These are phyloP conservation scores for Motacilla alba DNA, from an alignment of 2,113 vertebrate species.

Conservation along the genomic window DNA sequence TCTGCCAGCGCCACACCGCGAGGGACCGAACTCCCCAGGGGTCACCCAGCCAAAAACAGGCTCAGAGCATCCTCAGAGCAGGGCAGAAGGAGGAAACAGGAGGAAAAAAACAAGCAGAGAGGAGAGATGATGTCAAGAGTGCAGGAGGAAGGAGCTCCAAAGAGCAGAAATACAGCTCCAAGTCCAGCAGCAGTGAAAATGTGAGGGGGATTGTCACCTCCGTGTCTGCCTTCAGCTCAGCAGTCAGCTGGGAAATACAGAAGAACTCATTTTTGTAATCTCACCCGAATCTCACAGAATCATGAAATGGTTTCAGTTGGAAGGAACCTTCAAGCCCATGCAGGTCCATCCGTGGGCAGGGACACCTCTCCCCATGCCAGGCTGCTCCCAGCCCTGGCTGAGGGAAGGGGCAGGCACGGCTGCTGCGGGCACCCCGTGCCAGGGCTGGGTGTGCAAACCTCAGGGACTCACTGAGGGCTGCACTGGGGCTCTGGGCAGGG, in stretches of 20 bases:
- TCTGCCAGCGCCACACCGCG: not conserved
- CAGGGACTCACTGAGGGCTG: fast-evolving
- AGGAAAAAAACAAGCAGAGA: not conserved
- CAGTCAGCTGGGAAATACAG: not conserved
- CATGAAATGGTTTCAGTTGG: not conserved
- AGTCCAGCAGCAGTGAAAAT: not conserved
- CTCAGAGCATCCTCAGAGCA: not conserved
- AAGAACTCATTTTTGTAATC: not conserved
- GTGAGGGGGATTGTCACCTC: not conserved
- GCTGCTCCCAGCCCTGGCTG: not conserved
- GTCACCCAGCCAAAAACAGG: not conserved
- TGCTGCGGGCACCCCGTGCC: not conserved
- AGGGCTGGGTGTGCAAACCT: not conserved
- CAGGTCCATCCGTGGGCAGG: not conserved
- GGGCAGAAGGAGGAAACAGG: not conserved
- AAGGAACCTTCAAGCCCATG: not conserved
- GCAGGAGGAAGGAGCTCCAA: not conserved
- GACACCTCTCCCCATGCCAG: not conserved
- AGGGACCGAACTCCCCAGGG: not conserved
- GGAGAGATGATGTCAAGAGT: not conserved
- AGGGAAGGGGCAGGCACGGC: not conserved
- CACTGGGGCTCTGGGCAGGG: not conserved
- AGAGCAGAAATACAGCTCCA: not conserved
- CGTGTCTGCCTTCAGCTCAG: not conserved
- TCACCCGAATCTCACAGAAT: not conserved